Evolutionary conservation across 35 echinoderm and acorn worm species (phyloP), one percentile per base, ranked within the genome.

Genomic region (Anneissia japonica): DNA sequence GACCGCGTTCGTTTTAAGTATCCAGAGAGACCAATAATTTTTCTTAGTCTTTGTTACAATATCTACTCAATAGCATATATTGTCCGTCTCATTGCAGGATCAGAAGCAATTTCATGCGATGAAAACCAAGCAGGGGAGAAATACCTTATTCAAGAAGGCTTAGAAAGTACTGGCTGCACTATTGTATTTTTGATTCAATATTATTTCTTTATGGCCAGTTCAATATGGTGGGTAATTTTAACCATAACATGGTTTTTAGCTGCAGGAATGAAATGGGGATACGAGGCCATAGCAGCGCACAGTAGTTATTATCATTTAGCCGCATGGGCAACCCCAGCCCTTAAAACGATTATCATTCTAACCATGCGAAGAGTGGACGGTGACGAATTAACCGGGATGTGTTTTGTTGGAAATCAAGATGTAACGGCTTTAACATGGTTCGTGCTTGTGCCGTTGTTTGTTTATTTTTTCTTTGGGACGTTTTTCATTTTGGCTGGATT

Each of bases 91-190:
- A 85, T 93, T 10, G 87, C 80, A 0, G 96, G 96, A 43, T 87
- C 96, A 19, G 84, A 77, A 73, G 83, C 89, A 11, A 94, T 99
- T 72, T 86, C 96, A 26, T 99, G 96, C 77, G 96, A 93, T 34
- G 79, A 88, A 28, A 91, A 92, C 26, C 33, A 87, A 26, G 38
- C 79, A 4, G 86, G 84, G 1, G 92, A 91, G 13, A 79, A 76
- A 30, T 99, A 92, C 37, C 86, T 93, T 1, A 99, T 99, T 29
- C 96, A 99, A 77, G 89, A 93, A 74, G 96, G 96, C 0, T 39
- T 99, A 30, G 96, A 99, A 75, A 99, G 92, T 84, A 99, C 96
- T 0, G 88, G 93, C n/a, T 99, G 96, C 77, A 99, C 96, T n/a
- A 91, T 97, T n/a, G 91, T 97, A 9, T 97, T 97, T 80, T 79